Evolutionary conservation across 2,888 invertebrate genomes (phyloP).

Genomic region (Tetanocera ferruginea): DNA sequence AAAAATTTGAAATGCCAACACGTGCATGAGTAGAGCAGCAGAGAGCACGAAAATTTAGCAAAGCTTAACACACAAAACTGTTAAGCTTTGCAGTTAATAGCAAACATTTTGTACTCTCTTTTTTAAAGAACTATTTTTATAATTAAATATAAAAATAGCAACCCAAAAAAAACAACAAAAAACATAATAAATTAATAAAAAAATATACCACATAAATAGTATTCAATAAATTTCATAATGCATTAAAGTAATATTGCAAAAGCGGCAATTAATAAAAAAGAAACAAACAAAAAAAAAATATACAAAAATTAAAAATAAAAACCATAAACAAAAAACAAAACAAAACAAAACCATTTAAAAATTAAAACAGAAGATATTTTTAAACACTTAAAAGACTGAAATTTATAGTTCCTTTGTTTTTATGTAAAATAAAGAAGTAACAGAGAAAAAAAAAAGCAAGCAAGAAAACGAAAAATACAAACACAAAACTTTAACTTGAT

Average conservation of each 20-base stretch:
- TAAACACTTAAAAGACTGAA: slow-evolving; percentile 70
- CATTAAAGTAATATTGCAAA: background rate
- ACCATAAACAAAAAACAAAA: slow-evolving; percentile 40
- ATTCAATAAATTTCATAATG: background rate
- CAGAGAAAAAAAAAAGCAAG: slow-evolving; percentile 12
- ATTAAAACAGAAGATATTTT: slow-evolving; percentile 57
- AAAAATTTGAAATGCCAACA: too few relatives aligned
- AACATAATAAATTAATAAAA: background rate
- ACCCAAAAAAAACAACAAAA: background rate
- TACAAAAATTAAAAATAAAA: slow-evolving; percentile 1
- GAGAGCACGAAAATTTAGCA: too few relatives aligned
- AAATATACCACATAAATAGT: background rate
- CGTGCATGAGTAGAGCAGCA: too few relatives aligned
- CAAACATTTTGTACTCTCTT: background rate
- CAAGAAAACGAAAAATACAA: slow-evolving; percentile 28
- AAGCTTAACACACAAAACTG: too few relatives aligned
- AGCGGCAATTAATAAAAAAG: slow-evolving; percentile 6
- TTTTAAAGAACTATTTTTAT: background rate
- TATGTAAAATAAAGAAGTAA: slow-evolving; percentile 64
- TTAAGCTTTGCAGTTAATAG: too few relatives aligned
- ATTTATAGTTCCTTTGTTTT: slow-evolving; percentile 71
- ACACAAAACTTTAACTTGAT: background rate
- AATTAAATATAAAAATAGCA: too few relatives aligned
- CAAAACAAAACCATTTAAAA: slow-evolving; percentile 40
- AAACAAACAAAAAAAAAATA: slow-evolving; percentile 5